Evolutionary conservation across 2,797 vertebrate genomes (phyloP).

Genomic region (Semotilus atromaculatus): DNA sequence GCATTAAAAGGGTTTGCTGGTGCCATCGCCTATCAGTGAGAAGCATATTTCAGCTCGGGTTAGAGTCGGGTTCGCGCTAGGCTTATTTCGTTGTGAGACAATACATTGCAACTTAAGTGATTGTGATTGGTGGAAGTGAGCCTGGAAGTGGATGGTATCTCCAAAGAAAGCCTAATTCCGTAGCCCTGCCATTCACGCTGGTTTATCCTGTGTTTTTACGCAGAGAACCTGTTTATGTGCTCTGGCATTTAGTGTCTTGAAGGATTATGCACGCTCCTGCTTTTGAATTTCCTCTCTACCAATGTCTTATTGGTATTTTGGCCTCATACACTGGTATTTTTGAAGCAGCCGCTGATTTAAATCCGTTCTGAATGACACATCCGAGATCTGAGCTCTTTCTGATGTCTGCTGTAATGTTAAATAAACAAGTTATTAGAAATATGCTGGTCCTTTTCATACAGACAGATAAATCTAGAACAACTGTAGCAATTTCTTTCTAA

Average conservation of each 20-base stretch:
- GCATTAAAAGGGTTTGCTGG: conserved; percentile 67
- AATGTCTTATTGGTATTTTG: conserved; percentile 71
- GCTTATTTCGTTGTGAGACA: background rate
- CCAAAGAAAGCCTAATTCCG: conserved; percentile 39
- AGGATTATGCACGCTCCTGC: conserved; percentile 73
- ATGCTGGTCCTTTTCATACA: background rate
- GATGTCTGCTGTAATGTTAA: background rate
- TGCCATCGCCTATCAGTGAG: conserved; percentile 37
- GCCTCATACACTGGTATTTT: conserved; percentile 66
- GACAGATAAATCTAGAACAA: background rate
- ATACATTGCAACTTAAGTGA: conserved; percentile 9
- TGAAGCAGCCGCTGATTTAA: conserved; percentile 70
- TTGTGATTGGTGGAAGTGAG: conserved; percentile 21
- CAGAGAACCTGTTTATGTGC: conserved; percentile 56
- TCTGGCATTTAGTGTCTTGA: conserved; percentile 65
- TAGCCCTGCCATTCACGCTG: conserved; percentile 28
- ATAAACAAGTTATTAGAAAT: background rate
- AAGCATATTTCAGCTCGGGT: conserved; percentile 38
- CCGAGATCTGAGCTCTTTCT: conserved; percentile 44
- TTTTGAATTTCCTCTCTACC: conserved; percentile 67
- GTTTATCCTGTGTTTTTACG: conserved; percentile 28
- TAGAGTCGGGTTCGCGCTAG: background rate
- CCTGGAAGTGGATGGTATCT: conserved; percentile 20
- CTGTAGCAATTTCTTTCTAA: background rate
- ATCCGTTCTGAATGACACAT: conserved; percentile 61